These are phyloP conservation scores for Candoia aspera DNA, from an alignment of 2,113 vertebrate species.

Conservation along the genomic window DNA sequence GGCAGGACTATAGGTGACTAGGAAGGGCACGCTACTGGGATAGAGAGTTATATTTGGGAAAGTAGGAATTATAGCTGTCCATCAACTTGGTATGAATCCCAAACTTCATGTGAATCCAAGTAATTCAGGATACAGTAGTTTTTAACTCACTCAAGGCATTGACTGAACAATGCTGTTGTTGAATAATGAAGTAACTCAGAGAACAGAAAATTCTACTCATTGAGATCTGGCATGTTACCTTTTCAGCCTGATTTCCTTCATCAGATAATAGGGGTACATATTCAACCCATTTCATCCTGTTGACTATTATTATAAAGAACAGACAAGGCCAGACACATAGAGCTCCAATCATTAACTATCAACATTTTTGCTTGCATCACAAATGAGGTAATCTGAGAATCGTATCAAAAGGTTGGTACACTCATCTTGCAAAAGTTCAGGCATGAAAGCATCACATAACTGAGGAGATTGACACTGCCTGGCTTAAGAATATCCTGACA, in stretches of 20 bases:
- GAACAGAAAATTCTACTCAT: neutral
- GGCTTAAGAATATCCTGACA: neutral
- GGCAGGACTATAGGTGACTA: too few relatives aligned
- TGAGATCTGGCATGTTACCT: neutral
- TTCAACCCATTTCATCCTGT: neutral
- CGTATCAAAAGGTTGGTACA: conserved; percentile 11
- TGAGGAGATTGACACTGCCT: neutral
- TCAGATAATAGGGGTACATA: neutral
- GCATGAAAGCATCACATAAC: conserved; percentile 1
- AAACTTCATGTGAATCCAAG: neutral
- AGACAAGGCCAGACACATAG: conserved; percentile 1
- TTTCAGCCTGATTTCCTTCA: conserved; percentile 6
- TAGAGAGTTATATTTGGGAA: neutral
- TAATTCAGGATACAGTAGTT: neutral
- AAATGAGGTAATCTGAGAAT: conserved; percentile 1
- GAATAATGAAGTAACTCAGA: neutral
- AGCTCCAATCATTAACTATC: neutral
- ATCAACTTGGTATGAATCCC: neutral
- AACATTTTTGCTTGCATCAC: neutral
- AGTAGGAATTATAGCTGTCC: neutral
- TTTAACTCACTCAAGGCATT: neutral
- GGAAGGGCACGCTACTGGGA: neutral
- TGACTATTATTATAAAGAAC: neutral
- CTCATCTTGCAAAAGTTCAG: conserved; percentile 17
- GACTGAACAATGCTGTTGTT: neutral